Conservation (phyloP, 2,113 vertebrate genomes). For the Meleagris gallopavo region DNA sequence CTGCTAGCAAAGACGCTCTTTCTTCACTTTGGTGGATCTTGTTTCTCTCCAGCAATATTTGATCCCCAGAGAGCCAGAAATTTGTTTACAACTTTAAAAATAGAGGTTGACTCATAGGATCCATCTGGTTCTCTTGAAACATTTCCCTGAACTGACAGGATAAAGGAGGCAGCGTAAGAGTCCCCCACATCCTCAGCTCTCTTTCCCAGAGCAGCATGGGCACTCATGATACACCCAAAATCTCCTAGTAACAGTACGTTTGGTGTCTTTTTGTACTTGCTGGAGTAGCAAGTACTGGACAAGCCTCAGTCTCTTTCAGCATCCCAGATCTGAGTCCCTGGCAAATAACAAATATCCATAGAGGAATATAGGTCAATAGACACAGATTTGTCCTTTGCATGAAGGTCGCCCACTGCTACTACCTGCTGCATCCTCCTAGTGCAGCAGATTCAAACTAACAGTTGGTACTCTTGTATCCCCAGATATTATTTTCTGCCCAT, state of each 20-base stretch:
- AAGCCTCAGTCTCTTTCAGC: neutral
- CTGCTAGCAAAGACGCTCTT: neutral
- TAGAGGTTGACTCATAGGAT: neutral
- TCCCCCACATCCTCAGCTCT: neutral
- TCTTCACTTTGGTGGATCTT: neutral
- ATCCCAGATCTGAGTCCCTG: neutral
- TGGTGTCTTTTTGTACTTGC: too few relatives aligned
- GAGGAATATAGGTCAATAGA: neutral
- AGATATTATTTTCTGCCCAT: neutral
- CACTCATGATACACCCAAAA: neutral
- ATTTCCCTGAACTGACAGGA: neutral
- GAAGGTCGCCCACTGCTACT: neutral
- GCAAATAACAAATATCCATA: neutral
- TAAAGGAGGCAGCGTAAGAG: neutral
- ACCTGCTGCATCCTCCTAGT: neutral
- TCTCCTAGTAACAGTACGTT: neutral
- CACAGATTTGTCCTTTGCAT: neutral
- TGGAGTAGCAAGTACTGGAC: neutral
- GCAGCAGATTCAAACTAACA: neutral
- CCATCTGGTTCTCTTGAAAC: neutral
- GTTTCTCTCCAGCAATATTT: neutral
- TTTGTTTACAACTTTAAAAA: neutral
- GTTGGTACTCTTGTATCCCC: rapidly evolving
- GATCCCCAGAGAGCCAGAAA: neutral
- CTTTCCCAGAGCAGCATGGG: neutral